phyloP scores from a whole-genome alignment of 2,113 vertebrate genomes.

The Drymodes brunneopygia region DNA sequence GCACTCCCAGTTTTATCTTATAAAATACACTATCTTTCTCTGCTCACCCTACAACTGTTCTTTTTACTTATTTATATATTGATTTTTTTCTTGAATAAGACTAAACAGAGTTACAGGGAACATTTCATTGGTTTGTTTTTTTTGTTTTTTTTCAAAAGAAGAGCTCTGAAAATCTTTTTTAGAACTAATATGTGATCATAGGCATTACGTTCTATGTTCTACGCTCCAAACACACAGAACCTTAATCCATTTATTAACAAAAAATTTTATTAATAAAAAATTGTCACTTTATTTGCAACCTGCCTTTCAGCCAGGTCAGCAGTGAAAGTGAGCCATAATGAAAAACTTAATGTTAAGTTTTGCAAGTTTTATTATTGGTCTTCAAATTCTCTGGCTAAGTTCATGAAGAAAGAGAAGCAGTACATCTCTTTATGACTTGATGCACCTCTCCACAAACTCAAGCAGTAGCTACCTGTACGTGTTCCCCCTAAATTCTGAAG shows the following conservation, averaged over 20 bases:
- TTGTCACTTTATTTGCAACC: not conserved
- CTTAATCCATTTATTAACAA: not conserved
- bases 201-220: not conserved
- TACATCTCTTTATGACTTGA: not conserved
- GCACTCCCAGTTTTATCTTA: not conserved
- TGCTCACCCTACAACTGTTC: not conserved
- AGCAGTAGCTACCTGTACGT: too few relatives aligned
- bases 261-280: not conserved
- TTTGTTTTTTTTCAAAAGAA: not conserved
- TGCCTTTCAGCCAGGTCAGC: not conserved
- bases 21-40: not conserved
- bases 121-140: fast-evolving
- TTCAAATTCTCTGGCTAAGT: not conserved
- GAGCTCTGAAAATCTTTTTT: not conserved
- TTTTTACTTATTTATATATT: not conserved
- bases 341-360: not conserved
- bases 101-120: not conserved
- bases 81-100: not conserved
- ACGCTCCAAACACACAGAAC: not conserved
- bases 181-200: not conserved
- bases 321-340: not conserved
- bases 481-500: not conserved
- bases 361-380: not conserved
- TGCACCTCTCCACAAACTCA: not conserved
- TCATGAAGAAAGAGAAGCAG: not conserved